Evolutionary conservation across 2,113 vertebrate genomes (phyloP).

Genomic region (Pelecanus crispus): DNA sequence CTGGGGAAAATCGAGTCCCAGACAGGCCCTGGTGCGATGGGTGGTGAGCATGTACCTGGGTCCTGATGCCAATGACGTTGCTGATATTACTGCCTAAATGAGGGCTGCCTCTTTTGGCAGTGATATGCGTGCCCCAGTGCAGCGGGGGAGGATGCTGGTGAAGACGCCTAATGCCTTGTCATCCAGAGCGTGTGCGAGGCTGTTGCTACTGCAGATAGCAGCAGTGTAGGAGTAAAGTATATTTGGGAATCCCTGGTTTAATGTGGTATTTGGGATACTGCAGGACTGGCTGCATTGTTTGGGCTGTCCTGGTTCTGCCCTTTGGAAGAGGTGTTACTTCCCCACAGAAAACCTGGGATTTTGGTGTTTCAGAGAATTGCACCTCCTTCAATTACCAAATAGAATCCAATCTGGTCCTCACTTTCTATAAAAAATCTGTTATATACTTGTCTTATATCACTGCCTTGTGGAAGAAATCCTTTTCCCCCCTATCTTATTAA

Average conservation of each 20-base stretch:
- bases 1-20: background rate
- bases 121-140: accelerated
- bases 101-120: background rate
- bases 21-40: background rate
- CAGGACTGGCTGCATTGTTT: background rate
- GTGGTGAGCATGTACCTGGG: background rate
- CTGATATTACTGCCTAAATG: accelerated
- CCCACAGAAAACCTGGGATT: background rate
- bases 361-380: background rate
- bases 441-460: background rate
- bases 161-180: background rate
- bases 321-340: background rate
- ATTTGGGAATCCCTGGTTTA: background rate
- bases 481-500: too few species aligned
- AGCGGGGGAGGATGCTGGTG: background rate
- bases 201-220: background rate
- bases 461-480: background rate
- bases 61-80: background rate
- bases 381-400: background rate
- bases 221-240: background rate
- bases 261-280: background rate
- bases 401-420: background rate
- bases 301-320: background rate
- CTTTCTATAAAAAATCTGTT: background rate
- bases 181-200: background rate